Conservation (phyloP, 2,888 invertebrate genomes). For the Apodemia mormo region DNA sequence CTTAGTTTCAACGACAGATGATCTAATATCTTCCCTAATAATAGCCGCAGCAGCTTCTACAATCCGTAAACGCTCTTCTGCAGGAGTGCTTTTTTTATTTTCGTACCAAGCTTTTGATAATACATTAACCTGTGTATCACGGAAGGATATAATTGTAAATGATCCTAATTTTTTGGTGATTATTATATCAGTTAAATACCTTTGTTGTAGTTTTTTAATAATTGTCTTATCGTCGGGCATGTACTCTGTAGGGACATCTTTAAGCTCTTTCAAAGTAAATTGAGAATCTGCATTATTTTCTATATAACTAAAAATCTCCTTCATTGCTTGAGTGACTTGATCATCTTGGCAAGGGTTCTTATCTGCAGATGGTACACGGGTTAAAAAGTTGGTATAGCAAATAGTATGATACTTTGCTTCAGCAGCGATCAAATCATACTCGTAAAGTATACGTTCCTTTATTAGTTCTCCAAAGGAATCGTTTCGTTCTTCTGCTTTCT, state of each 20-base stretch:
- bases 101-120: constrained; percentile 51
- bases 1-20: constrained; percentile 47
- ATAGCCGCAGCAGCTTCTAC: constrained; percentile 54
- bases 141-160: constrained; percentile 49
- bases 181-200: constrained; percentile 44
- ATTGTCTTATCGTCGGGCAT: constrained; percentile 49
- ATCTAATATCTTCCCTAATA: constrained; percentile 53
- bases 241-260: constrained; percentile 46
- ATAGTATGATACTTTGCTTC: constrained; percentile 50
- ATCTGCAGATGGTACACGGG: constrained; percentile 44
- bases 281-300: constrained; percentile 54
- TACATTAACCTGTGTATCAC: constrained; percentile 47
- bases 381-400: constrained; percentile 51
- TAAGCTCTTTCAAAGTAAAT: constrained; percentile 52
- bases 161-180: constrained; percentile 44
- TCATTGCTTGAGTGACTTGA: constrained; percentile 52
- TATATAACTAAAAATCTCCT: constrained; percentile 51
- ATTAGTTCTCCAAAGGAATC: background rate
- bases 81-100: constrained; percentile 45
- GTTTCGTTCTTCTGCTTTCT: constrained; percentile 5
- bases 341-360: constrained; percentile 47
- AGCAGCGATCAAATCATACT: constrained; percentile 47
- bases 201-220: constrained; percentile 46
- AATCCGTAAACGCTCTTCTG: constrained; percentile 48
- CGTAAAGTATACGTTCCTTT: constrained; percentile 38